A percentile compares a stretch with the other conserved stretches of the same genome.
Conservation (phyloP, 2,797 vertebrate species). For the Cyprinodon diabolis region DNA sequence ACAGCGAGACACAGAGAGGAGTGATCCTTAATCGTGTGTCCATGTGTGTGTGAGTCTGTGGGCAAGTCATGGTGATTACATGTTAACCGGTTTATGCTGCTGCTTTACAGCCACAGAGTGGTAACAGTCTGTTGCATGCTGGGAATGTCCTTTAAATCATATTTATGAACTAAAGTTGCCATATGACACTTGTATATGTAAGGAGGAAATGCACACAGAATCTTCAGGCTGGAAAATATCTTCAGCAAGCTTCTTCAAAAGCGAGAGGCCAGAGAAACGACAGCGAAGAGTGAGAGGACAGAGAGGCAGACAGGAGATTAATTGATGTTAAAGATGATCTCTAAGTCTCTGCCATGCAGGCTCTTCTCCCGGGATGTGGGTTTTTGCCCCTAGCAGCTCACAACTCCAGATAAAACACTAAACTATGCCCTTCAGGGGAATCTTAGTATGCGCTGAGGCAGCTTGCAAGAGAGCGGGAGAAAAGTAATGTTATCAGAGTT, state of each 20-base stretch:
- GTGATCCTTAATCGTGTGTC: slow-evolving; percentile 30
- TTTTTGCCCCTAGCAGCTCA: slow-evolving; percentile 64
- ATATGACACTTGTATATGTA: slow-evolving; percentile 6
- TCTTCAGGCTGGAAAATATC: slow-evolving; percentile 9
- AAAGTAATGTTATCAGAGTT: slow-evolving; percentile 53
- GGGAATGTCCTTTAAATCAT: slow-evolving; percentile 68
- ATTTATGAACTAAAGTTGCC: slow-evolving; percentile 48
- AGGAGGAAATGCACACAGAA: not conserved
- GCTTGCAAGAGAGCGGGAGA: slow-evolving; percentile 30
- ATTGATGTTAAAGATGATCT: slow-evolving; percentile 68
- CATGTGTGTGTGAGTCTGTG: slow-evolving; percentile 22
- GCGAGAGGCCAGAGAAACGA: slow-evolving; percentile 20
- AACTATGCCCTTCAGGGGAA: slow-evolving; percentile 61
- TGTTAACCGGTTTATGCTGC: slow-evolving; percentile 69
- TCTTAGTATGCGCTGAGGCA: slow-evolving; percentile 38
- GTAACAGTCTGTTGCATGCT: slow-evolving; percentile 70
- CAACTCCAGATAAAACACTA: slow-evolving; percentile 69
- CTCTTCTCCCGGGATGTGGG: slow-evolving; percentile 52
- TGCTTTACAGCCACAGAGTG: slow-evolving; percentile 48
- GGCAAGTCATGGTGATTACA: slow-evolving; percentile 56
- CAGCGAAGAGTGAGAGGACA: slow-evolving; percentile 26
- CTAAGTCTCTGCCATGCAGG: slow-evolving; percentile 33
- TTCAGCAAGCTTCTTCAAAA: slow-evolving; percentile 29
- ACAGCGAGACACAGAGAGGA: slow-evolving; percentile 3
- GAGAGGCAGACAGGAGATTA: slow-evolving; percentile 55